These are phyloP conservation scores for Philereme vetulata DNA, from an alignment of 2,888 invertebrate species.

Conservation along the genomic window DNA sequence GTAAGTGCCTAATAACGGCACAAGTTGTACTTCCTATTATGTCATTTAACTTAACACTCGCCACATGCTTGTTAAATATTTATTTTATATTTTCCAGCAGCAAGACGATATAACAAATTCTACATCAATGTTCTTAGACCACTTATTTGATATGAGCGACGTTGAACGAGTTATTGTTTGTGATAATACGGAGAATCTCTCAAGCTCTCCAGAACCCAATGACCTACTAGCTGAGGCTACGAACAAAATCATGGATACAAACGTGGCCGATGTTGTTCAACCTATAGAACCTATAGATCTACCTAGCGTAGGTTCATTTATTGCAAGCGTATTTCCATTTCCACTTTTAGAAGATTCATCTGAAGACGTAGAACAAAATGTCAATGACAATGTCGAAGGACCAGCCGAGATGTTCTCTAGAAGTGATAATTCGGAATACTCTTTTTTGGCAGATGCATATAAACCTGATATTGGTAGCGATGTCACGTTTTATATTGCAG, in stretches of 20 bases:
- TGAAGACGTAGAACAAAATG: conserved; percentile 39
- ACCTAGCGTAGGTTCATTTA: conserved; percentile 13
- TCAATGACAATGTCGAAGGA: conserved; percentile 30
- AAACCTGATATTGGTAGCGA: conserved; percentile 47
- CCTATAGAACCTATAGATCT: conserved; percentile 32
- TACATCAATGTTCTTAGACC: conserved; percentile 68
- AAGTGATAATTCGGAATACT: conserved; percentile 57
- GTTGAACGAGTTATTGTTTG: conserved; percentile 53
- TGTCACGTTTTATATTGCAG: conserved; percentile 51
- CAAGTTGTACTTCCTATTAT: not conserved
- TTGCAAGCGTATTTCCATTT: conserved; percentile 5
- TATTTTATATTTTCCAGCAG: conserved; percentile 43
- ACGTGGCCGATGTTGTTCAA: conserved; percentile 50
- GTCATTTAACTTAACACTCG: not conserved
- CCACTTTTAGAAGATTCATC: conserved; percentile 18
- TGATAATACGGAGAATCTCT: conserved; percentile 45
- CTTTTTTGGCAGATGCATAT: conserved; percentile 56
- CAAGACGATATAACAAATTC: conserved; percentile 57
- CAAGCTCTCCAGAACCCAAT: conserved; percentile 43
- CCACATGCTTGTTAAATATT: not conserved
- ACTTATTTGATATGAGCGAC: conserved; percentile 73
- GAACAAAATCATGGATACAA: conserved; percentile 59
- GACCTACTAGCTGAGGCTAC: conserved; percentile 51
- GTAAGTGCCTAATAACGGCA: conserved; percentile 12
- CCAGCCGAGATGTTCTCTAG: conserved; percentile 36